These are phyloP conservation scores for Poliocrania exsul DNA, from an alignment of 2,797 vertebrate species.

Conservation along the genomic window DNA sequence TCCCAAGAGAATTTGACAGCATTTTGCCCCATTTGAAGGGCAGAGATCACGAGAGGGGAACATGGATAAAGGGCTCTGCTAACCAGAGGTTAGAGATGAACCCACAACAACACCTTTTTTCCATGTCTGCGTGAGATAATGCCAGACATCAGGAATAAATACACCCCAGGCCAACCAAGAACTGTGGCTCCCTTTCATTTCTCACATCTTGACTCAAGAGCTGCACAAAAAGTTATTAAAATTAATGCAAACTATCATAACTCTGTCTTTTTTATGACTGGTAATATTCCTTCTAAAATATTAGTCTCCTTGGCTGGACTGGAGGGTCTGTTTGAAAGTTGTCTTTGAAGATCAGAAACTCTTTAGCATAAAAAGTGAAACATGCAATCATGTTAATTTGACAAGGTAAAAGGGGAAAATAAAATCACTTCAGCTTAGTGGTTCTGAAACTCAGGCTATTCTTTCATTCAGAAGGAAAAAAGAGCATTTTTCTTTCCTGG, in stretches of 20 bases:
- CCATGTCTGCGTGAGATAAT: neutral
- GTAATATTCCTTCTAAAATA: slow-evolving; percentile 74
- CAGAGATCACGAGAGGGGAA: neutral
- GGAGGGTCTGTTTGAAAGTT: slow-evolving; percentile 65
- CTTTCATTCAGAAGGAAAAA: neutral
- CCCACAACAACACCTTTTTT: neutral
- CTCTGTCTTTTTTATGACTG: slow-evolving; percentile 72
- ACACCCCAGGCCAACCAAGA: slow-evolving; percentile 34
- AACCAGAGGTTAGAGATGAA: neutral
- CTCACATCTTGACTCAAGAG: slow-evolving; percentile 60
- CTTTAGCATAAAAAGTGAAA: slow-evolving; percentile 66
- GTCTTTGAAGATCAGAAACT: slow-evolving; percentile 65
- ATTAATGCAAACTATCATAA: slow-evolving; percentile 74
- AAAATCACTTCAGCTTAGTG: slow-evolving; percentile 25
- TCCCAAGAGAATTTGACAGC: neutral
- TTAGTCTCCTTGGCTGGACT: slow-evolving; percentile 61
- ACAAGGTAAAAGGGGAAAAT: slow-evolving; percentile 28
- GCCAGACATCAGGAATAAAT: neutral
- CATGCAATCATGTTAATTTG: slow-evolving; percentile 60
- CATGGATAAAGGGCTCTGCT: fast-evolving
- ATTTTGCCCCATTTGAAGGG: neutral
- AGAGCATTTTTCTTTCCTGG: neutral
- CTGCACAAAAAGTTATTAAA: slow-evolving; percentile 72
- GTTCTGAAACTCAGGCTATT: slow-evolving; percentile 52
- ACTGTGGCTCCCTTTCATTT: slow-evolving; percentile 49